Conservation (phyloP, 2,113 vertebrate species). For the Spilogale gracilis region DNA sequence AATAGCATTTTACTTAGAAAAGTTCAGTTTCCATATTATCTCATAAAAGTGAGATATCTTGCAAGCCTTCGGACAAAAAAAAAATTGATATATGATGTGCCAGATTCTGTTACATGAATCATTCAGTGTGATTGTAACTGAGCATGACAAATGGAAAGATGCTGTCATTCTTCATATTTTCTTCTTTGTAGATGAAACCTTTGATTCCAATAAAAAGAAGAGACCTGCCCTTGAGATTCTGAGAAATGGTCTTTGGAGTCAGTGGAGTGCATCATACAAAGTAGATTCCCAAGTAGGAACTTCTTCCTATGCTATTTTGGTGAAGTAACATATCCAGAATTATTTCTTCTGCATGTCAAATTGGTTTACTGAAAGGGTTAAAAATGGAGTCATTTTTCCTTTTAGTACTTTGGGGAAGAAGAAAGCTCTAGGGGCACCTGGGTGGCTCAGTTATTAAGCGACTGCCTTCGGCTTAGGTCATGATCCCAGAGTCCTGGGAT, state of each 20-base stretch:
- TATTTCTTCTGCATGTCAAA: neutral
- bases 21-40: neutral
- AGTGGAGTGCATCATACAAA: neutral
- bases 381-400: neutral
- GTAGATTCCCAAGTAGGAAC: neutral
- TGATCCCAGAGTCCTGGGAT: too few relatives aligned
- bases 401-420: neutral
- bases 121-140: neutral
- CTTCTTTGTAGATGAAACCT: conserved; percentile 34
- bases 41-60: neutral
- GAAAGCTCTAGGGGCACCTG: neutral
- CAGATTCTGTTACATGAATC: neutral
- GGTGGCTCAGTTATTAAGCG: too few relatives aligned
- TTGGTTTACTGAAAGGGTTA: neutral
- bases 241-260: neutral
- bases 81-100: neutral
- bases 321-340: neutral
- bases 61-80: neutral
- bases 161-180: conserved; percentile 47
- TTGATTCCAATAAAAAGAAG: conserved; percentile 45
- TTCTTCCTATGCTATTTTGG: neutral
- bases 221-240: neutral
- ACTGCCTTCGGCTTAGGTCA: too few relatives aligned
- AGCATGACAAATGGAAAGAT: neutral
- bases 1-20: neutral